Percentiles rank a stretch among this genome's conserved stretches.
phyloP scores from a whole-genome alignment of 2,113 vertebrate genomes.

The Halcyon senegalensis region DNA sequence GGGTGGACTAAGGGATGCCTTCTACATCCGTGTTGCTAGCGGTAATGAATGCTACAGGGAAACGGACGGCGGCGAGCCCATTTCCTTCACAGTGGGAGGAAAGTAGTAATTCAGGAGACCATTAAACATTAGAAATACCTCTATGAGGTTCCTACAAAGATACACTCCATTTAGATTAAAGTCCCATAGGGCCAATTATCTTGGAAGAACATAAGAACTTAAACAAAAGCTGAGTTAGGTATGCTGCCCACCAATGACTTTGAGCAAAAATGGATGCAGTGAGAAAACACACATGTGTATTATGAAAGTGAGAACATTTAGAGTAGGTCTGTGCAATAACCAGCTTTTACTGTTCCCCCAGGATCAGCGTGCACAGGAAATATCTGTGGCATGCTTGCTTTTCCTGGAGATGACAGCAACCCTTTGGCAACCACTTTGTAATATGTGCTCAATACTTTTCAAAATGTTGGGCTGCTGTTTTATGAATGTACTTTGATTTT shows the following conservation, averaged over 20 bases:
- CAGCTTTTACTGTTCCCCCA: conserved; percentile 44
- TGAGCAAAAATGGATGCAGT: conserved; percentile 36
- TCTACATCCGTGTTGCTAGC: neutral
- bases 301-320: conserved; percentile 52
- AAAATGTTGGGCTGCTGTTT: neutral
- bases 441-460: neutral
- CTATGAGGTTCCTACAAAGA: conserved; percentile 59
- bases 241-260: conserved; percentile 52
- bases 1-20: conserved; percentile 13
- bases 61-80: conserved; percentile 12
- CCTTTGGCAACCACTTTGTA: conserved; percentile 42
- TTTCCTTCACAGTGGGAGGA: conserved; percentile 69
- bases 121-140: conserved; percentile 64
- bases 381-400: conserved; percentile 68
- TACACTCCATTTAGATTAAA: conserved; percentile 66
- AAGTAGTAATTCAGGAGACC: conserved; percentile 63
- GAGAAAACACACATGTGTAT: conserved; percentile 38
- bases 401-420: conserved; percentile 66
- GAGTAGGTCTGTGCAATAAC: conserved; percentile 57
- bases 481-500: neutral
- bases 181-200: conserved; percentile 51
- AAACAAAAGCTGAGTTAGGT: conserved; percentile 63
- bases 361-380: conserved; percentile 49
- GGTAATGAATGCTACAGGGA: conserved; percentile 47
- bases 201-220: conserved; percentile 51